Base-by-base conservation (phyloP, 1,140 invertebrate species). In the Adelges cooleyi region DNA sequence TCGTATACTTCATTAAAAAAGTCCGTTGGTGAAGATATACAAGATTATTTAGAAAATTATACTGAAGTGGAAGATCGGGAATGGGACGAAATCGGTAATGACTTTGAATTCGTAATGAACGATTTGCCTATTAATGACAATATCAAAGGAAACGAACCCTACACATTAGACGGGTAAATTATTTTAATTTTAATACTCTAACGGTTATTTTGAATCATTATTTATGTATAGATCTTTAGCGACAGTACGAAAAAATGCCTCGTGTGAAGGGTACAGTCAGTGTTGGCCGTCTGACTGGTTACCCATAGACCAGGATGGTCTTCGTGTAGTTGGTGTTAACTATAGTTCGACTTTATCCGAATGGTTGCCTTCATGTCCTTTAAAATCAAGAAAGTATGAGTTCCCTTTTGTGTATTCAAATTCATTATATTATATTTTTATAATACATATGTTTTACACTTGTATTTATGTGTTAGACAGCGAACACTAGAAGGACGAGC, bases 201-300 rank as follows among this genome's bases (percentile, higher is more conserved):
- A n/a, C n/a, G n/a, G n/a, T n/a, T n/a, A n/a, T n/a, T n/a, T n/a
- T n/a, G n/a, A n/a, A n/a, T n/a, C n/a, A n/a, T n/a, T n/a, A n/a
- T n/a, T n/a, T n/a, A n/a, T n/a, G n/a, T n/a, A n/a, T n/a, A n/a
- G n/a, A n/a, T n/a, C n/a, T n/a, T n/a, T 29, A 22, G 15, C 29
- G 38, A 44, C 22, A n/a, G n/a, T n/a, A n/a, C 22, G 65, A 44
- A 20, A 66, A 52, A n/a, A 33, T 1, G 42, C 36, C 18, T 22
- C 54, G 15, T 53, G 56, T 54, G 44, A 50, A 27, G 33, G 49
- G 1, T 74, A 81, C 67, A 83, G 83, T 3, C 73, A 75, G 6
- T 86, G 84, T 69, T 86, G 84, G 84, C 84, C 84, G 0, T 75
- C 77, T 20, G 84, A 86, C 69, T 86, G 84, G 84, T 71, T 86